Base-by-base conservation (phyloP, 1,140 invertebrate species). In the Ditylenchus dipsaci region DNA sequence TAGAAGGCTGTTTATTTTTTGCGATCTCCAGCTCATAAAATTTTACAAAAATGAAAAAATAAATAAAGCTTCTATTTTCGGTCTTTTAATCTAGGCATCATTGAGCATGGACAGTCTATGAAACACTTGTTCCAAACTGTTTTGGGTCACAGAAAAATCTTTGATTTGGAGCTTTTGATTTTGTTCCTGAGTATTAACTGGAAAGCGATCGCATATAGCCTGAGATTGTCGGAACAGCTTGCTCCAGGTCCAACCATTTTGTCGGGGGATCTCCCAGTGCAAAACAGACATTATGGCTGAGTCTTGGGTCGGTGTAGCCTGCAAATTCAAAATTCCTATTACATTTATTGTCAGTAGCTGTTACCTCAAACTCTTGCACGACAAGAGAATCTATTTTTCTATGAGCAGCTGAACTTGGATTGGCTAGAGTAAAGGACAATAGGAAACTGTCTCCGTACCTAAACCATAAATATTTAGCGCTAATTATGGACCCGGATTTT, bases 61-160 rank as follows among this genome's bases (percentile, higher is more conserved):
- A n/a, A n/a, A n/a, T n/a, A n/a, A n/a, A n/a, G n/a, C n/a, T n/a
- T n/a, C n/a, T n/a, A n/a, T n/a, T n/a, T n/a, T n/a, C n/a, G n/a
- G n/a, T n/a, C n/a, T n/a, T n/a, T n/a, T n/a, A n/a, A n/a, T n/a
- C n/a, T n/a, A n/a, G n/a, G n/a, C n/a, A n/a, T n/a, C n/a, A n/a
- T n/a, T n/a, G n/a, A n/a, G n/a, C n/a, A n/a, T n/a, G n/a, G n/a
- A n/a, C n/a, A n/a, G n/a, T n/a, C n/a, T n/a, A n/a, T n/a, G n/a
- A 26, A 76, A 76, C 9, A 76, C 76, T 61, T 76, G 75, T 60
- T 76, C 76, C 8, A 76, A 67, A 15, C 60, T 65, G 61, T 72
- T 76, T 58, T 76, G 75, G 7, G 76, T 79, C 11, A 76, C 29
- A 3, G 66, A 72, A 53, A 75, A 76, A 43, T 76, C 75, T 8